Evolutionary conservation across 2,888 invertebrate species (phyloP), one percentile per base, ranked within the genome.

Genomic region (Drosophila borborema): DNA sequence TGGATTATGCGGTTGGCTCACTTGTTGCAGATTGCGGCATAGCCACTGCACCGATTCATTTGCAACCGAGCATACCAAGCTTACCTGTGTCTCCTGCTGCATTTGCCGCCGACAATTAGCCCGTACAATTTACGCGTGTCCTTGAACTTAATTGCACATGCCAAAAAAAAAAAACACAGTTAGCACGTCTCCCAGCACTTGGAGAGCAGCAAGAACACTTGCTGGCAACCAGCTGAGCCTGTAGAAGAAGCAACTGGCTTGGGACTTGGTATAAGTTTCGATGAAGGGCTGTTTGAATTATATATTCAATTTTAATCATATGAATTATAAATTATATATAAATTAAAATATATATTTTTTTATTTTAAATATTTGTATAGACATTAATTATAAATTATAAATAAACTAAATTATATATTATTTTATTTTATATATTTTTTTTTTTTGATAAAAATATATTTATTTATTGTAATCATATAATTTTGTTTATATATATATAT

Each of bases 1-100:
- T 80, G 81, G 83, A 81, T 81, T 84, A 84, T 81, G 81, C 81
- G 81, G 81, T 81, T 67, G 74, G 77, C 82, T 74, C 88, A 85
- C 85, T 89, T 85, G 85, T 89, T 85, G 85, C 89, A 59, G 54
- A 59, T 69, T 72, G 59, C 72, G 61, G 60, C 53, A 51, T 63
- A 76, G 63, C 62, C 62, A 36, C 62, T 72, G 62, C 55, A 51
- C 64, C 80, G 14, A 69, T 69, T 69, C 70, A 69, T 69, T 79
- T 74, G 75, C 65, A 31, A n/a, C 56, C 51, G 60, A 65, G 23
- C 56, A 18, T 20, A n/a, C 28, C 41, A 40, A 41, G 36, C 28
- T 43, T 62, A 59, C 59, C 77, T 64, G 64, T 46, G 28, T 18
- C 16, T 34, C 34, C 40, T 54, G 23, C 40, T 16, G 46, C 14